Evolutionary conservation across 2,888 invertebrate species (phyloP).

Genomic region (Caenorhabditis macrosperma): DNA sequence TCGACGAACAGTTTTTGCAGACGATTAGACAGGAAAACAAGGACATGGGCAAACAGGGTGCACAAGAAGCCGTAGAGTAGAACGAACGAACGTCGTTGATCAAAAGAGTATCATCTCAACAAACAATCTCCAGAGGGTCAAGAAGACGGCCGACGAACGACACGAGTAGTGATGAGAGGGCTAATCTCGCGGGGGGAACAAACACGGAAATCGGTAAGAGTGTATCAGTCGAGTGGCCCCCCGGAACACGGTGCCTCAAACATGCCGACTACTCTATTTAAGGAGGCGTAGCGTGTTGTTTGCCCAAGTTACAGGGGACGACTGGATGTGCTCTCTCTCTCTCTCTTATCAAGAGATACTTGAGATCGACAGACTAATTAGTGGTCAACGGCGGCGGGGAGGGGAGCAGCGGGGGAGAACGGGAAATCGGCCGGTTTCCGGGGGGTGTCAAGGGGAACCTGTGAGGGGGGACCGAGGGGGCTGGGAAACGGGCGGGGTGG

Average conservation of each 20-base stretch:
- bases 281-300: slow-evolving; percentile 45
- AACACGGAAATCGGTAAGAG: slow-evolving; percentile 64
- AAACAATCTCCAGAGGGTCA: slow-evolving; percentile 42
- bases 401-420: background rate
- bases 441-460: too few relatives aligned
- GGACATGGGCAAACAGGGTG: slow-evolving; percentile 3
- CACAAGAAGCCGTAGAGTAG: background rate
- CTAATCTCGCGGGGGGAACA: slow-evolving; percentile 52
- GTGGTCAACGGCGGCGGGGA: slow-evolving; percentile 27
- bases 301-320: slow-evolving; percentile 50
- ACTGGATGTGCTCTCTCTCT: slow-evolving; percentile 11
- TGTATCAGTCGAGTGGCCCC: slow-evolving; percentile 56
- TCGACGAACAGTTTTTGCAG: background rate
- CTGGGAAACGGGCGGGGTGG: background rate
- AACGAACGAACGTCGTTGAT: slow-evolving; percentile 23
- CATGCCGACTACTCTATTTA: slow-evolving; percentile 53
- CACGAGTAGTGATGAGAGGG: slow-evolving; percentile 31
- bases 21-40: background rate
- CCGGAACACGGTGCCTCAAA: slow-evolving; percentile 53
- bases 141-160: slow-evolving; percentile 15
- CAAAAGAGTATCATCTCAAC: slow-evolving; percentile 45
- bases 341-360: slow-evolving; percentile 42
- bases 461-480: background rate
- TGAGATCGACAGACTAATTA: slow-evolving; percentile 29
- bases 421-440: too few relatives aligned